Evolutionary conservation across 2,113 vertebrate species (phyloP).

Genomic region (Heteronetta atricapilla): DNA sequence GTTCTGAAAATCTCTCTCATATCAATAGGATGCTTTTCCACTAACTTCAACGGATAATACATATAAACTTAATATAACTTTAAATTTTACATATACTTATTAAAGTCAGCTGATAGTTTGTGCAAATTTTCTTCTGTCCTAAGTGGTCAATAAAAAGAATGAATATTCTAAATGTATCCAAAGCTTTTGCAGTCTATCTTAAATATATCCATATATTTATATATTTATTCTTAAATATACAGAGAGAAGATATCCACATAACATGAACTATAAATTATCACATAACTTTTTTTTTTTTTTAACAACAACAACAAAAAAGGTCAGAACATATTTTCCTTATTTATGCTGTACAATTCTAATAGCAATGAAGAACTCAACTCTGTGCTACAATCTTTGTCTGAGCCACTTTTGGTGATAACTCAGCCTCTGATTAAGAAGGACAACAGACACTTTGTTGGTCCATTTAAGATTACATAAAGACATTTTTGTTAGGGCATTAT

Average conservation of each 20-base stretch:
- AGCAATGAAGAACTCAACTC: not conserved
- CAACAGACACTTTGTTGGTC: not conserved
- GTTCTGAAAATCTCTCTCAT: not conserved
- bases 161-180: not conserved
- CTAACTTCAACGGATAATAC: not conserved
- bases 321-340: not conserved
- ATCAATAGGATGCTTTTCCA: not conserved
- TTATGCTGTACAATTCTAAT: not conserved
- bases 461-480: not conserved
- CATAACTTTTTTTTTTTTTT: not conserved
- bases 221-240: not conserved
- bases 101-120: not conserved
- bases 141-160: not conserved
- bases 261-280: not conserved
- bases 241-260: too few relatives aligned
- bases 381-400: not conserved
- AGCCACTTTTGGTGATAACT: not conserved
- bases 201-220: not conserved
- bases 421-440: not conserved
- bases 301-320: not conserved
- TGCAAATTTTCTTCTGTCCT: not conserved
- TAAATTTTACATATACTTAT: not conserved
- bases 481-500: not conserved
- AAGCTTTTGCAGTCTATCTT: not conserved
- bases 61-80: not conserved